Conservation (phyloP, 1,140 invertebrate genomes). For the Wasmannia auropunctata region DNA sequence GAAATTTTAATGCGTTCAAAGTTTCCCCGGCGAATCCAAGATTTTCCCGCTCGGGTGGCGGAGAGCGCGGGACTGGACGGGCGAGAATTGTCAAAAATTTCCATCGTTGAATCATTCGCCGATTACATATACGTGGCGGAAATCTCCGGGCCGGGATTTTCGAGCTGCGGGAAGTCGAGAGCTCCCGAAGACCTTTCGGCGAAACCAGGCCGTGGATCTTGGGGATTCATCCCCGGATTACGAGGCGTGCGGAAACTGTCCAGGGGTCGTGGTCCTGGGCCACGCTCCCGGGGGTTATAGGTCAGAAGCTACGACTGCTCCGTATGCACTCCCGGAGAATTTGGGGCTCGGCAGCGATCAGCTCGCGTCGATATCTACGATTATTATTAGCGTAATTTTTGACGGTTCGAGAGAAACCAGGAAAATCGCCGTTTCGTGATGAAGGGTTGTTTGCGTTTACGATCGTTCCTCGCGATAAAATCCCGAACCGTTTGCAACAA, state of each 20-base stretch:
- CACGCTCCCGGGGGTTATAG: conserved; percentile 60
- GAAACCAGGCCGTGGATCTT: conserved; percentile 67
- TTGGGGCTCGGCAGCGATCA: conserved; percentile 5
- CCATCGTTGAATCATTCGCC: not conserved
- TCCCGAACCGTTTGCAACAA: conserved; percentile 30
- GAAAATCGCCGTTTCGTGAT: not conserved
- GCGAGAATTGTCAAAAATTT: conserved; percentile 44
- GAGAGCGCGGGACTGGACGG: not conserved
- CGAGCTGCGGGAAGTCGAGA: conserved; percentile 48
- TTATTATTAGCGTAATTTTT: conserved; percentile 24
- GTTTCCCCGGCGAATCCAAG: not conserved
- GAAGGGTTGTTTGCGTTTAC: not conserved
- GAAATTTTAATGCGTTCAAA: not conserved
- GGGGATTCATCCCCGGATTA: conserved; percentile 71
- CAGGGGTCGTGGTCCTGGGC: conserved; percentile 61
- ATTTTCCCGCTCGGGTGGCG: not conserved
- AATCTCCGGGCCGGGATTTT: conserved; percentile 2
- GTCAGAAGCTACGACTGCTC: conserved; percentile 64
- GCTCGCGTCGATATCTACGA: not conserved
- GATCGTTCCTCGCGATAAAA: conserved; percentile 40
- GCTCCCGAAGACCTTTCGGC: conserved; percentile 45
- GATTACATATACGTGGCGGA: conserved; percentile 27
- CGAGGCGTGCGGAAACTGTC: conserved; percentile 68
- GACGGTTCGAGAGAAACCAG: not conserved
- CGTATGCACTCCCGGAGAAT: conserved; percentile 52